phyloP scores from a whole-genome alignment of 2,888 invertebrate species.

The Amphipoea oculea region DNA sequence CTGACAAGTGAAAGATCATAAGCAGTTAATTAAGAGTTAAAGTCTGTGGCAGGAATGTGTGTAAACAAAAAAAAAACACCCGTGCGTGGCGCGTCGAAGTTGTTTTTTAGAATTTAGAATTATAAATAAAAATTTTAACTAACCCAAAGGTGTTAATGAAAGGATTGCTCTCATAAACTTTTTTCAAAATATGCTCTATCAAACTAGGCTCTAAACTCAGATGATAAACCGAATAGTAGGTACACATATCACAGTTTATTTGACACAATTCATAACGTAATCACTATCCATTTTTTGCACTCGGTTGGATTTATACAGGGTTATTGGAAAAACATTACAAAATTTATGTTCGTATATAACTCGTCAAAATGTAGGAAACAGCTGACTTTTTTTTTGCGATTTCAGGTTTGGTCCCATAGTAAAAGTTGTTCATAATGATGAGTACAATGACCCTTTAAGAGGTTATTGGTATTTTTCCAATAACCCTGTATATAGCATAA shows the following conservation, averaged over 20 bases:
- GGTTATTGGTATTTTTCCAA: too few species aligned
- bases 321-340: too few species aligned
- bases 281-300: not conserved
- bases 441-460: too few species aligned
- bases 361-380: too few species aligned
- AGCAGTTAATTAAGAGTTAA: slow-evolving; percentile 5
- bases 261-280: not conserved
- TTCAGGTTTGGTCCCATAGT: too few species aligned
- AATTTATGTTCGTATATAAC: too few species aligned
- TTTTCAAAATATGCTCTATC: not conserved
- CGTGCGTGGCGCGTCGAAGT: not conserved
- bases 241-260: not conserved
- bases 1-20: slow-evolving; percentile 22
- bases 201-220: not conserved
- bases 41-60: not conserved
- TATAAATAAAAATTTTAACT: not conserved
- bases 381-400: too few species aligned
- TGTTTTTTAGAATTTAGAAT: not conserved
- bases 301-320: not conserved
- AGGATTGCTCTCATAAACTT: too few species aligned
- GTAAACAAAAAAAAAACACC: not conserved
- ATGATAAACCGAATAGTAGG: not conserved
- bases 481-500: not conserved
- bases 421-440: too few species aligned
- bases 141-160: not conserved